phyloP scores from a whole-genome alignment of 2,797 vertebrate species.

The Helicolenus hilgendorfi region DNA sequence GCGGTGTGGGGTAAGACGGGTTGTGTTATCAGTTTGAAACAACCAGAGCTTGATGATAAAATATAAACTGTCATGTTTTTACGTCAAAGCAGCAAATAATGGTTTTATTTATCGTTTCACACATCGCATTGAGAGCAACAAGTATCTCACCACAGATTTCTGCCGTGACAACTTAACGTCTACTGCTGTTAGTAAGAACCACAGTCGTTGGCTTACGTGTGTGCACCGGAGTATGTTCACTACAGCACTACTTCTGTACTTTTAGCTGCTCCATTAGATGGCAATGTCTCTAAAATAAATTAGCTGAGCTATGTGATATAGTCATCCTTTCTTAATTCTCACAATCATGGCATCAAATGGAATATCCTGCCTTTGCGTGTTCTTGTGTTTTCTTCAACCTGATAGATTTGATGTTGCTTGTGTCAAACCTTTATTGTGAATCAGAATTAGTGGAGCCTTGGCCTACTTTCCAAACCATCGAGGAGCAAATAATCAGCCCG shows the following conservation, averaged over 20 bases:
- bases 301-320: neutral
- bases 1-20: neutral
- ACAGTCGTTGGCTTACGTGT: neutral
- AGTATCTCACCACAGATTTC: neutral
- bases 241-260: neutral
- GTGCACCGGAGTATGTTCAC: neutral
- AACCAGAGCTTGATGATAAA: neutral
- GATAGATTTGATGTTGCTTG: slow-evolving; percentile 24
- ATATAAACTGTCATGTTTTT: neutral
- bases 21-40: slow-evolving; percentile 11
- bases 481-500: slow-evolving; percentile 77
- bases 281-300: neutral
- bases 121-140: slow-evolving; percentile 30
- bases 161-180: neutral
- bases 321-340: neutral
- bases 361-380: neutral
- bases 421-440: slow-evolving; percentile 50
- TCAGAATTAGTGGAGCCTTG: slow-evolving; percentile 63
- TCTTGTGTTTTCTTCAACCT: neutral
- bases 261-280: slow-evolving; percentile 2
- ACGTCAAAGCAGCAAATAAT: neutral
- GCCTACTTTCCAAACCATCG: slow-evolving; percentile 79
- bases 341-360: neutral
- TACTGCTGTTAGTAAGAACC: neutral
- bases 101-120: neutral